phyloP scores from a whole-genome alignment of 2,113 vertebrate species.

The Tricholaema leucomelas region DNA sequence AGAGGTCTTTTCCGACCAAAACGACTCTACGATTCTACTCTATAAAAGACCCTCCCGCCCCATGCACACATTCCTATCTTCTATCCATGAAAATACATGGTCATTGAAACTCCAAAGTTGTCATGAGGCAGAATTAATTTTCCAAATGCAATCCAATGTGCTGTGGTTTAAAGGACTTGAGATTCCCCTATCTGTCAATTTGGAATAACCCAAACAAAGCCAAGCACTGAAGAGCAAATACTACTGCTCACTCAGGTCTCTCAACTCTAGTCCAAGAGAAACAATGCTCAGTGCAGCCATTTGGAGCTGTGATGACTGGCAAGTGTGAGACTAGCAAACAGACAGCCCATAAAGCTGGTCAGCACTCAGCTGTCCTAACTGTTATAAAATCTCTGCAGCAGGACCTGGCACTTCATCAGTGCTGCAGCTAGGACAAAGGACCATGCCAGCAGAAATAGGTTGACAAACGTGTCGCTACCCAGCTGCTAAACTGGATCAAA shows the following conservation, averaged over 20 bases:
- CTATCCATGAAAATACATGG: neutral
- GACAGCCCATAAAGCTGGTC: neutral
- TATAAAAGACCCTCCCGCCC: neutral
- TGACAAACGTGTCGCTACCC: neutral
- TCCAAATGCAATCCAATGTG: neutral
- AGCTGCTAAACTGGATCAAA: neutral
- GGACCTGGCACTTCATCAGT: neutral
- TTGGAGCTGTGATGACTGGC: neutral
- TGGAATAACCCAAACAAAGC: neutral
- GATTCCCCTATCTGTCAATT: neutral
- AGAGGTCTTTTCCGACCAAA: too few relatives aligned
- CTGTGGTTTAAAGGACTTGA: neutral
- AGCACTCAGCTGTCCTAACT: neutral
- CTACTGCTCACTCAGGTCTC: neutral
- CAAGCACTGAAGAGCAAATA: neutral
- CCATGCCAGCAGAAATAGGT: rapidly evolving
- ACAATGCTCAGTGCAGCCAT: neutral
- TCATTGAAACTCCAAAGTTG: neutral
- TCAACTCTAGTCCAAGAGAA: neutral
- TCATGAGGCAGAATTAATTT: neutral
- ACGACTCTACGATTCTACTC: too few relatives aligned
- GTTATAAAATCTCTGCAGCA: neutral
- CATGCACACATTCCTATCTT: neutral
- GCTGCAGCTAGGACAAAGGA: neutral
- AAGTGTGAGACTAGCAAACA: neutral